These are phyloP conservation scores for Diabrotica undecimpunctata DNA, from an alignment of 1,140 invertebrate species.

Conservation along the genomic window DNA sequence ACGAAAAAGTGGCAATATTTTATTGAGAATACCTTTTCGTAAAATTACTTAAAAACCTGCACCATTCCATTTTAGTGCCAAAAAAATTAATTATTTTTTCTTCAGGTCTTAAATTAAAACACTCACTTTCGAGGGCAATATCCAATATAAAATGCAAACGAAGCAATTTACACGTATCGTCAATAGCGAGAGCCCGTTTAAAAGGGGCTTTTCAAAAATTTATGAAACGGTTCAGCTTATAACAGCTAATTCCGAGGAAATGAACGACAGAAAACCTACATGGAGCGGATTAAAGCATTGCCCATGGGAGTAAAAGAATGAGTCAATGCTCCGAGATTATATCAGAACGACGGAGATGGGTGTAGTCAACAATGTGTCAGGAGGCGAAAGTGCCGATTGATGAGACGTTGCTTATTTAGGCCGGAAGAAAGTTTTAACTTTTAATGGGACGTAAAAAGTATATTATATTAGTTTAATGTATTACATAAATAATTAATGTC, in stretches of 20 bases:
- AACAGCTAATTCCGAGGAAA: constrained; percentile 27
- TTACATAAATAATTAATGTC: no score
- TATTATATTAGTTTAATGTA: no score
- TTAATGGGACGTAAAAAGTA: no score
- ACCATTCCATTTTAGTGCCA: background rate
- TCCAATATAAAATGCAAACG: constrained; percentile 28
- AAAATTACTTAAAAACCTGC: background rate
- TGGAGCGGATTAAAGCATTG: constrained; percentile 28
- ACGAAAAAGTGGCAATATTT: background rate
- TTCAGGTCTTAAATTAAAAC: constrained; percentile 15
- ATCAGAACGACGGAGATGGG: constrained; percentile 21
- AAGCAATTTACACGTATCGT: constrained; percentile 27
- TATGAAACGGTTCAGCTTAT: constrained; percentile 23
- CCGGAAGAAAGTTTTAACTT: no score
- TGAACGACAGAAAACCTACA: constrained; percentile 31
- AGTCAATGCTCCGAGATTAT: constrained; percentile 27
- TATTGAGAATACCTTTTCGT: background rate
- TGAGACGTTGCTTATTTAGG: no score
- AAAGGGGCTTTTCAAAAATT: constrained; percentile 28
- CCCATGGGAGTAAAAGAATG: constrained; percentile 29
- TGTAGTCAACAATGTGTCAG: no score
- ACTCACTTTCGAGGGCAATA: constrained; percentile 19
- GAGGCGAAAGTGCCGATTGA: no score
- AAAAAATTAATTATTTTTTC: constrained; percentile 5
- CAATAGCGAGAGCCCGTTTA: constrained; percentile 25